Base-by-base conservation (phyloP, 2,797 vertebrate species). In the Mionectes olivaceus region DNA sequence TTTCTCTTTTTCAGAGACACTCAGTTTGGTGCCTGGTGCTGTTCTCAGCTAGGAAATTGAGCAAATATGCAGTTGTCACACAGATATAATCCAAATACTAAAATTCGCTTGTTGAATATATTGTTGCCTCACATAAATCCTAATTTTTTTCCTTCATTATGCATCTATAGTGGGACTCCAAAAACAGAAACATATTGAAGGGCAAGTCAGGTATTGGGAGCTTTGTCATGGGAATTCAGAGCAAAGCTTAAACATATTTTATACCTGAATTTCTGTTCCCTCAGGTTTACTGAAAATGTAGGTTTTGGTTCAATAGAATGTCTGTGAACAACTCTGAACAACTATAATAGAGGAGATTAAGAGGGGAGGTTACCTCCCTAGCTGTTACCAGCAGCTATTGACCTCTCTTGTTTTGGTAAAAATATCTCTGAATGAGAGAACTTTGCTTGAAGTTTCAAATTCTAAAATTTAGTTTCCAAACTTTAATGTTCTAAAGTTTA, bases 201-300 rank as follows among this genome's bases (percentile, higher is more conserved):
- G 39, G 83, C 56, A 82, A 37, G 27, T 69, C 67, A 90, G 73
- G 52, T 78, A 33, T 70, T 59, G 87, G 78, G 43, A 94, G 44
- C 37, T 83, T 89, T 91, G 85, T 79, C 70, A 65, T 46, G 74
- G 37, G 49, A 56, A 85, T 93, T 90, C 63, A 83, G 81, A 83
- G 61, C 32, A 83, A 92, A 91, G 52, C 35, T 89, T 23, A 71
- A 65, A 83, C 39, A 55, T 60, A 67, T 56, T 79, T 63, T 77
- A 61, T 94, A 74, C 47, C 39, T 68, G 84, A 88, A 87, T 75
- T 67, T 88, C 49, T 81, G 77, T 65, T 83, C 80, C 59, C 87
- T 88, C 47, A 71, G 64, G 24, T 32, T 46, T 56, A 27, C 35
- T 87, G 75, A 65, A 88, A 83, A 75, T 37, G 32, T 37, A 73